Evolutionary conservation across 2,888 invertebrate species (phyloP), one percentile per base, ranked within the genome.

Genomic region (Morpho deidamia): DNA sequence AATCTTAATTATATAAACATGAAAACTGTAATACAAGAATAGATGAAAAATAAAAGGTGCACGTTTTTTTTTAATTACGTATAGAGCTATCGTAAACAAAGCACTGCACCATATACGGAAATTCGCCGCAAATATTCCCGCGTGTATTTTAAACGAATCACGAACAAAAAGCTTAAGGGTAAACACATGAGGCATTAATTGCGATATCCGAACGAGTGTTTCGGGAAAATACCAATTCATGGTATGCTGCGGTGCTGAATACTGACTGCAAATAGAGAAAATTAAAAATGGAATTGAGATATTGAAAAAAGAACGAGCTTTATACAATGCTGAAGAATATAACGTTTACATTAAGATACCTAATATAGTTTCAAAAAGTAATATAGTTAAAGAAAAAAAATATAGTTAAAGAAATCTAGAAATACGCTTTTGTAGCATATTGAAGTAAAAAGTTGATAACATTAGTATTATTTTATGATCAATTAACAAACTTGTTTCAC

Each of bases 101-200:
- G 46, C 39, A 32, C 39, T 23, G 37, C 46, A 46, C 38, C 38
- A 38, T 39, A 39, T 11, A 9, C 39, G 46, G 11, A 46, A 38
- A 39, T 39, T 46, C 47, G 12, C 37, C 44, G 33, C 45, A 49
- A 43, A 39, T 46, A 46, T 32, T 23, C 38, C 32, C 8, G 10
- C 7, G 11, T 12, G 8, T 35, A 33, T 14, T 44, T 34, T 42
- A 33, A 41, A 56, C 34, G 43, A 11, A 49, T 37, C 39, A 34
- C 45, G 44, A 38, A 55, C 45, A 55, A 55, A 55, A 51, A 51
- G 39, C 45, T 51, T 14, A 53, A 49, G 47, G 43, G 54, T 40
- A 51, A 51, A 51, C 56, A 51, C 48, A 51, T 35, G 43, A 44
- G 55, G 48, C 48, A 55, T 52, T 55, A 55, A 52, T 58, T 58